Conservation (phyloP, 2,113 vertebrate species). For the Campylomormyrus tamandua region DNA sequence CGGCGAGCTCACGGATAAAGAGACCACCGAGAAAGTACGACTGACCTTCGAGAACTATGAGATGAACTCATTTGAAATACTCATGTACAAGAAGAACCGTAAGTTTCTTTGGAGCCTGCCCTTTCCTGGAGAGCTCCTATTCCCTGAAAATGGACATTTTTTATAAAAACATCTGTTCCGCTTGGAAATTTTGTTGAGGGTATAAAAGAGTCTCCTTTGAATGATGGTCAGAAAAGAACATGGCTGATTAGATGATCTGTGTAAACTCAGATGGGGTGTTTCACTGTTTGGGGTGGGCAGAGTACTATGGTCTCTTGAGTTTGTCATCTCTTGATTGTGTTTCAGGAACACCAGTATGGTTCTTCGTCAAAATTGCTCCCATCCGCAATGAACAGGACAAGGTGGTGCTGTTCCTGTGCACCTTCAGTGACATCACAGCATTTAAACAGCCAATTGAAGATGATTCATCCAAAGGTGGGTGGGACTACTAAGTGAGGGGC, state of each 20-base stretch:
- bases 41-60: constrained; percentile 98
- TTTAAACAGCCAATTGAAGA: constrained; percentile 99
- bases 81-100: constrained; percentile 99
- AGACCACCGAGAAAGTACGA: constrained; percentile 91
- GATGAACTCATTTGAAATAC: constrained; percentile 97
- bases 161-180: background rate
- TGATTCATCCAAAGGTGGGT: constrained; percentile 92
- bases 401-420: constrained; percentile 97
- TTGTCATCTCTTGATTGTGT: constrained; percentile 38
- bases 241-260: background rate
- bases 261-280: background rate
- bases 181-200: background rate
- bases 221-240: background rate
- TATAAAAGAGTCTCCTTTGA: background rate
- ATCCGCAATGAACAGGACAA: constrained; percentile 98
- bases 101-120: constrained; percentile 55
- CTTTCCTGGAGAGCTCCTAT: background rate
- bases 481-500: background rate
- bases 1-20: constrained; percentile 96
- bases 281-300: background rate
- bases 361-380: constrained; percentile 97
- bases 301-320: background rate
- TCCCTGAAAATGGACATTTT: background rate
- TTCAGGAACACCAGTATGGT: constrained; percentile 96
- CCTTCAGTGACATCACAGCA: constrained; percentile 97